These are phyloP conservation scores for Phylloscopus whistleri DNA, from an alignment of 2,113 vertebrate genomes.

Conservation along the genomic window DNA sequence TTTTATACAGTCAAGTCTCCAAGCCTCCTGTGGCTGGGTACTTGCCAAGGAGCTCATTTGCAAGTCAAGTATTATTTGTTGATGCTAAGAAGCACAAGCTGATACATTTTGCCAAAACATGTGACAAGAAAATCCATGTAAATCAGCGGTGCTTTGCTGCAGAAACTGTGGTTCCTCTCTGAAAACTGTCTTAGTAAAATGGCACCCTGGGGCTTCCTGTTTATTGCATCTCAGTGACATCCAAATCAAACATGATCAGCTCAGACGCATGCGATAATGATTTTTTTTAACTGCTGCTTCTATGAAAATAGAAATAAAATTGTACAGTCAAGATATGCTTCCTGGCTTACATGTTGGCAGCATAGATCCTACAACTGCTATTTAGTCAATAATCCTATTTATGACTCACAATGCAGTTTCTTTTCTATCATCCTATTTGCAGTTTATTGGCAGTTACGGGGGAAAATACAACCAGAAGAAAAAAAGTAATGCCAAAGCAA, in stretches of 20 bases:
- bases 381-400: background rate
- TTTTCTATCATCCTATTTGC: background rate
- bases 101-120: constrained; percentile 60
- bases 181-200: constrained; percentile 43
- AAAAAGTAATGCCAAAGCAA: background rate
- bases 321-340: background rate
- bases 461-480: background rate
- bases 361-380: background rate
- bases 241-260: constrained; percentile 48
- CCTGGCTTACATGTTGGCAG: background rate
- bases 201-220: constrained; percentile 38
- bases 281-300: constrained; percentile 27
- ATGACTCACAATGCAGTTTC: background rate
- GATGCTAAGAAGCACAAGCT: constrained; percentile 50
- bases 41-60: constrained; percentile 53
- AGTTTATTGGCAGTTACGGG: background rate
- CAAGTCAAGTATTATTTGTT: constrained; percentile 63
- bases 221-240: constrained; percentile 45
- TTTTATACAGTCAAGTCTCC: background rate
- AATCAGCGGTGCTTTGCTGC: constrained; percentile 30
- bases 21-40: background rate
- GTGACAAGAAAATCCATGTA: constrained; percentile 59
- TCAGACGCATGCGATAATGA: background rate
- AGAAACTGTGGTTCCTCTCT: constrained; percentile 9
- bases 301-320: constrained; percentile 33